Conservation (phyloP, 1,140 invertebrate genomes). For the Drosophila hydei region DNA sequence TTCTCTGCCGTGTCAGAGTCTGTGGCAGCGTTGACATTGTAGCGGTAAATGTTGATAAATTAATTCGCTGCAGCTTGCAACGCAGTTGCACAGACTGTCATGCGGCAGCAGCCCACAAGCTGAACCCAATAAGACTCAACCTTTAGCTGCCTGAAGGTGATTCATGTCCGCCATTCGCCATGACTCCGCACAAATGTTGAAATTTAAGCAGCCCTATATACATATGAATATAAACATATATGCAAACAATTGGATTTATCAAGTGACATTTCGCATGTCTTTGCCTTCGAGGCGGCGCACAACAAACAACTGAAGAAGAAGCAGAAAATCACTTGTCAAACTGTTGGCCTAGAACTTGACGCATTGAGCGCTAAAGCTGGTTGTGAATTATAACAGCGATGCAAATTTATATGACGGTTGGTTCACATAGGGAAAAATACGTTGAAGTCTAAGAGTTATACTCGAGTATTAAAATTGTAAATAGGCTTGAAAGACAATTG, state of each 20-base stretch:
- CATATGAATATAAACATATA: neutral
- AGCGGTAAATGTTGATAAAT: slow-evolving; percentile 76
- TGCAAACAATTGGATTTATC: slow-evolving; percentile 11
- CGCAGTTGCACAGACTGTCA: slow-evolving; percentile 1
- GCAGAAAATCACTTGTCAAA: slow-evolving; percentile 21
- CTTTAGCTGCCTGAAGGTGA: slow-evolving; percentile 12
- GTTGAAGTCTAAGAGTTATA: too few species aligned
- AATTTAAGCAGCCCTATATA: slow-evolving; percentile 18
- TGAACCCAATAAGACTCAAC: slow-evolving; percentile 17
- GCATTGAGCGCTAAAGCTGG: slow-evolving; percentile 8
- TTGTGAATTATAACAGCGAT: slow-evolving; percentile 16
- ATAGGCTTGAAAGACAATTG: too few species aligned
- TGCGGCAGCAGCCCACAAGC: neutral
- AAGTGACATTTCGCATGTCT: slow-evolving; percentile 19
- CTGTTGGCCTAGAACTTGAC: slow-evolving; percentile 9
- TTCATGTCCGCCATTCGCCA: slow-evolving; percentile 25
- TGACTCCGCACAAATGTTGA: slow-evolving; percentile 34
- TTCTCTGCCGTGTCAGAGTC: slow-evolving; percentile 24
- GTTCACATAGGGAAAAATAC: too few species aligned
- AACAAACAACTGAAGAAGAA: slow-evolving; percentile 10
- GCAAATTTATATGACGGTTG: neutral
- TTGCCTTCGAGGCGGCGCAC: slow-evolving; percentile 14
- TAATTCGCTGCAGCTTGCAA: slow-evolving; percentile 64
- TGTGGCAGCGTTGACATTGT: slow-evolving; percentile 64
- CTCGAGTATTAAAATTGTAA: too few species aligned